Evolutionary conservation across 2,888 invertebrate species (phyloP).

Genomic region (Smittia sp.): DNA sequence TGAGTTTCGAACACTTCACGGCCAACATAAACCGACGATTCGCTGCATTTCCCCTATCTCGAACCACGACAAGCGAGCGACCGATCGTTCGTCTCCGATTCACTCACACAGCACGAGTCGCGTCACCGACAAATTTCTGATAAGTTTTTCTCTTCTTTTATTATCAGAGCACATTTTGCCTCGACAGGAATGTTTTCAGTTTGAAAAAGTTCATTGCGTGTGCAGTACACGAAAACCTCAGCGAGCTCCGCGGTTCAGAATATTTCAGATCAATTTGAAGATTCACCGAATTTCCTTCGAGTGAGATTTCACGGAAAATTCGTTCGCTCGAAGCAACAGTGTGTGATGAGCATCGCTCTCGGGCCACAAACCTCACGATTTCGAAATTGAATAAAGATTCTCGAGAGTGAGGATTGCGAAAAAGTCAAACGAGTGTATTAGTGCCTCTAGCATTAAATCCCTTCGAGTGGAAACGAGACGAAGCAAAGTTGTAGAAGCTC

Average conservation of each 20-base stretch:
- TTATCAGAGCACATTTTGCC: neutral
- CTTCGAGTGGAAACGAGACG: conserved; percentile 12
- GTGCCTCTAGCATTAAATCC: conserved; percentile 8
- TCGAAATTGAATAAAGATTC: conserved; percentile 12
- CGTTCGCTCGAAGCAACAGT: neutral
- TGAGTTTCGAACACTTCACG: conserved; percentile 29
- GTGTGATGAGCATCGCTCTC: conserved; percentile 5
- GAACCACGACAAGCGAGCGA: neutral
- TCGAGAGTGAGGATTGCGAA: neutral
- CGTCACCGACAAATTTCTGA: neutral
- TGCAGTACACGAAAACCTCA: neutral
- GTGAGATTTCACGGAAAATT: neutral
- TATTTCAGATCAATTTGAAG: neutral
- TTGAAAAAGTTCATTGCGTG: conserved; percentile 29
- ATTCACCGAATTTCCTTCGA: neutral
- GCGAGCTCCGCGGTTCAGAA: neutral
- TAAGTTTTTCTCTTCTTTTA: neutral
- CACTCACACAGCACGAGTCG: conserved; percentile 18
- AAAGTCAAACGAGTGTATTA: conserved; percentile 9
- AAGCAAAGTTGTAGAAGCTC: conserved; percentile 10
- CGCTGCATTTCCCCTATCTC: conserved; percentile 30
- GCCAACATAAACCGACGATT: conserved; percentile 19
- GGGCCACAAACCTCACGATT: neutral
- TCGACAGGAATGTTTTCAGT: conserved; percentile 10
- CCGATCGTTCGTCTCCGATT: conserved; percentile 20